phyloP scores from a whole-genome alignment of 2,888 invertebrate species.

The Odontocolon sp. region DNA sequence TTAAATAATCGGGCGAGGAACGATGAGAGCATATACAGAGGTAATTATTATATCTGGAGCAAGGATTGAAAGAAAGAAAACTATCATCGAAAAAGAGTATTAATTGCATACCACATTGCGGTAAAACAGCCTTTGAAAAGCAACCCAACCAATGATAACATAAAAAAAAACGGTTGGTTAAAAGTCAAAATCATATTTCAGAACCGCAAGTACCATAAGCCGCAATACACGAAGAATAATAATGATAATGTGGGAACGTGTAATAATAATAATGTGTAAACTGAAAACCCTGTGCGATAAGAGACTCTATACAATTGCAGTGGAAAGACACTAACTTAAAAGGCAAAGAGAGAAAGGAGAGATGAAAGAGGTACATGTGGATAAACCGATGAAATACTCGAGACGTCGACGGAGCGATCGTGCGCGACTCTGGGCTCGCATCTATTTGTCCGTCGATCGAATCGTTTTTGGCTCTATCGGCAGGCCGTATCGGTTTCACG shows the following conservation, averaged over 20 bases:
- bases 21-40: background rate
- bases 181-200: too few species aligned
- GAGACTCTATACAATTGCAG: background rate
- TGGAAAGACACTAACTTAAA: background rate
- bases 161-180: background rate
- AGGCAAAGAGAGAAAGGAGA: constrained; percentile 9
- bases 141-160: background rate
- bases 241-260: too few species aligned
- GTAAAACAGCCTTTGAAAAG: background rate
- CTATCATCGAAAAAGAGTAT: background rate
- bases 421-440: constrained; percentile 52
- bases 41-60: constrained; percentile 23
- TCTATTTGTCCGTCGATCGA: constrained; percentile 63
- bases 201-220: too few species aligned
- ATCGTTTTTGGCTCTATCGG: constrained; percentile 58
- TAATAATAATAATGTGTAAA: too few species aligned
- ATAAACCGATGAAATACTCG: constrained; percentile 50
- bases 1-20: constrained; percentile 30
- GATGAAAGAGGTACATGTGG: constrained; percentile 13
- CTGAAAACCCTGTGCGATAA: too few species aligned
- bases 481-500: constrained; percentile 48
- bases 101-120: background rate
- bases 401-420: constrained; percentile 45
- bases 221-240: too few species aligned
- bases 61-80: background rate